Base-by-base conservation (phyloP, 1,140 invertebrate species). In the Popillia japonica region DNA sequence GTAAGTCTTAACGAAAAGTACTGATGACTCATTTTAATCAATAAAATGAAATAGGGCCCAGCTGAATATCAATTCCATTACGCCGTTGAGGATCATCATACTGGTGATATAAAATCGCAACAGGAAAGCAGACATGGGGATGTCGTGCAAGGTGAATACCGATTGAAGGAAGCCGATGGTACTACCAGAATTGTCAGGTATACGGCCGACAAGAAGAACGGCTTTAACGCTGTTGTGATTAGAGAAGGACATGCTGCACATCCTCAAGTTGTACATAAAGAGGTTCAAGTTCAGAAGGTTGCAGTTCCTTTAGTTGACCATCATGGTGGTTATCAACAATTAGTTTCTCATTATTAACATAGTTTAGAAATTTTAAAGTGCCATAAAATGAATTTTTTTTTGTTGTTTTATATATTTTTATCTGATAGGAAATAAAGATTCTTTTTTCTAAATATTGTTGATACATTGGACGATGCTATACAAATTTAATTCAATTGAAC, bases 181-280 rank as follows among this genome's bases (percentile, higher is more conserved):
- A 74, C 72, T 11, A 22, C 40, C n/a, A 40, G 72, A 14, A 74
- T 41, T 44, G 72, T 74, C 7, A 74, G 41, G 20, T 74, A 74
- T 42, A 40, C 34, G 3, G 72, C 72, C 17, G 72, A 74, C 41
- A 44, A 44, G 17, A 40, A 74, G 40, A 44, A 6, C 4, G 72
- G 72, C 3, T 74, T 74, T 17, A 74, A 74, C 20, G 72, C 72
- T 41, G 72, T 74, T 11, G 72, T 74, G 14, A 74, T 44, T 9
- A 41, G 41, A 44, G 11, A 40, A 10, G 72, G 72, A 0, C 72
- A 74, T 41, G 72, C 72, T 40, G 41, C 72, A 0, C 72, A 74
- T 74, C 72, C 72, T n/a, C 72, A 74, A 74, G 72, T 74, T 34
- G 61, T 27, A 68, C 61, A 68, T 10, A 68, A 68, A 14, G 27